Percentiles rank a stretch among this genome's conserved stretches.
phyloP scores from a whole-genome alignment of 2,797 vertebrate species.

The Tenualosa ilisha region DNA sequence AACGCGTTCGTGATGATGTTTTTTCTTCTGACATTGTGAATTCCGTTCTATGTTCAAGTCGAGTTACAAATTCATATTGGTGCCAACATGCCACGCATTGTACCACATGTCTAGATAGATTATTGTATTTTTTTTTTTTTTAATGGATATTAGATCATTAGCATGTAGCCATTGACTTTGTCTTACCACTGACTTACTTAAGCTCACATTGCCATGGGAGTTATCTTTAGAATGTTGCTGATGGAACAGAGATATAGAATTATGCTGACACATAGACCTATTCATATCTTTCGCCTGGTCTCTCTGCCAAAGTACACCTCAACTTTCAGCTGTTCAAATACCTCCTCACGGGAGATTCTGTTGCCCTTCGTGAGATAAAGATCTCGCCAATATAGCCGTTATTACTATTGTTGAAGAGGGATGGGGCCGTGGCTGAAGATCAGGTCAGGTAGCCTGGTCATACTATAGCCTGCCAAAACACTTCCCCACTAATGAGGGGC shows the following conservation, averaged over 20 bases:
- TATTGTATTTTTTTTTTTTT: background rate
- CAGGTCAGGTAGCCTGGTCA: conserved; percentile 11
- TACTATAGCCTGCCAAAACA: conserved; percentile 19
- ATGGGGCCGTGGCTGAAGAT: background rate
- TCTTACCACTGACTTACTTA: background rate
- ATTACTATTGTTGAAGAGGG: conserved; percentile 16
- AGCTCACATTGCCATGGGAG: background rate
- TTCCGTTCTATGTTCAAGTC: background rate
- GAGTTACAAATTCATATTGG: background rate
- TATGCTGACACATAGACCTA: background rate
- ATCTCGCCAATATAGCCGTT: conserved; percentile 28
- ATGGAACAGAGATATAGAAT: background rate
- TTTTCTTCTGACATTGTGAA: background rate
- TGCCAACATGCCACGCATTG: background rate
- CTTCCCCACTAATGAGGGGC: background rate
- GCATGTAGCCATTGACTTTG: background rate
- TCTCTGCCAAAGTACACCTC: conserved; percentile 27
- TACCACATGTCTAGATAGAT: background rate
- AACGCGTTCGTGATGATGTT: background rate
- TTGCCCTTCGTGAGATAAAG: conserved; percentile 41
- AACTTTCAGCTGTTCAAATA: conserved; percentile 46
- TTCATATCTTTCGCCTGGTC: background rate
- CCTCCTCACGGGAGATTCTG: conserved; percentile 1
- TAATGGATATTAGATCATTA: background rate
- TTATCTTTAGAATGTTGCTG: background rate